Percentiles rank a stretch among this genome's conserved stretches.
phyloP scores from a whole-genome alignment of 1,140 invertebrate genomes.

The Probaryconus sp. region DNA sequence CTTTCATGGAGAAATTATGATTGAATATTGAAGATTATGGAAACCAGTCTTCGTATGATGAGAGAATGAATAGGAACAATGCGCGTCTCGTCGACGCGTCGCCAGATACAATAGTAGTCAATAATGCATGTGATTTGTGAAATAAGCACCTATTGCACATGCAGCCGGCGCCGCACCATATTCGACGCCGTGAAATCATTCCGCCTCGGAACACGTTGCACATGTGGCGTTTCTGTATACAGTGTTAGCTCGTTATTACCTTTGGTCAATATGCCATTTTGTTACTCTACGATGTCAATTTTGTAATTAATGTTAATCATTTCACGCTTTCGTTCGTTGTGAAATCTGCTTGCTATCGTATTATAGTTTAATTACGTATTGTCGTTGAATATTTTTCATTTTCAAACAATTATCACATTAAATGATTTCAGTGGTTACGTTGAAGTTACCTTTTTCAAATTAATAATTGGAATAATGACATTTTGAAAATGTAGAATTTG shows the following conservation, averaged over 20 bases:
- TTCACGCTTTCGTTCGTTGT: slow-evolving; percentile 34
- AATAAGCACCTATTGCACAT: slow-evolving; percentile 75
- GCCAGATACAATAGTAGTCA: slow-evolving; percentile 75
- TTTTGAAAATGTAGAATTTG: too few species aligned
- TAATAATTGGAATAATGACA: too few species aligned
- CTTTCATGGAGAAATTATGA: slow-evolving; percentile 4
- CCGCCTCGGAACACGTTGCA: slow-evolving; percentile 72
- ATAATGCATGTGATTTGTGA: slow-evolving; percentile 78
- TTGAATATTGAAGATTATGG: slow-evolving; percentile 26
- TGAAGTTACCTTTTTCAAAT: too few species aligned
- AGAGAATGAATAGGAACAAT: slow-evolving; percentile 59
- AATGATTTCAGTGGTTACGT: too few species aligned
- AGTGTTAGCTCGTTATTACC: slow-evolving; percentile 70
- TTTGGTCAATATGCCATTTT: slow-evolving; percentile 57
- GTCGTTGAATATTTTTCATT: too few species aligned
- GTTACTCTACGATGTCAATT: slow-evolving; percentile 47
- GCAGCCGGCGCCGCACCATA: slow-evolving; percentile 72
- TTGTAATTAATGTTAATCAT: slow-evolving; percentile 49
- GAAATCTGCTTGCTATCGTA: slow-evolving; percentile 22
- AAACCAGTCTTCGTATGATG: slow-evolving; percentile 29
- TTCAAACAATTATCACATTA: too few species aligned
- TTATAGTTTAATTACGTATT: neutral
- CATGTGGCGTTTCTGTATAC: slow-evolving; percentile 67
- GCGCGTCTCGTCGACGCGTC: slow-evolving; percentile 59
- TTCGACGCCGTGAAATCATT: slow-evolving; percentile 74